A percentile compares a stretch with the other conserved stretches of the same genome.
These are phyloP conservation scores for Cataglyphis altisquamis DNA, from an alignment of 2,888 invertebrate genomes.

Conservation along the genomic window DNA sequence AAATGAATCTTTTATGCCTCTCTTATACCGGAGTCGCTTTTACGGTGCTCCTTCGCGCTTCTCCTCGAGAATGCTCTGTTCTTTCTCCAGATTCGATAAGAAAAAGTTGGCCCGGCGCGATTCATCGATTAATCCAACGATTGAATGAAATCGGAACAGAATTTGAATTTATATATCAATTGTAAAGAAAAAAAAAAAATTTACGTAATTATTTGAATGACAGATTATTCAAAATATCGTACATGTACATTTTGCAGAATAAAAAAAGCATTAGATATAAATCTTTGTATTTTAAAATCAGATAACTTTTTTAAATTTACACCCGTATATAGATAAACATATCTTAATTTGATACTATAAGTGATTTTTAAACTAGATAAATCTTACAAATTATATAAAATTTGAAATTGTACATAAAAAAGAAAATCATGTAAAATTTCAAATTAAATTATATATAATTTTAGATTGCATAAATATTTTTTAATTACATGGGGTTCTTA, in stretches of 20 bases:
- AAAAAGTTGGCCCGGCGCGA: slow-evolving; percentile 18
- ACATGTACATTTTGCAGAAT: background rate
- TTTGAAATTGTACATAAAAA: background rate
- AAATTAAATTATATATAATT: background rate
- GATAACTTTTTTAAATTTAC: too few relatives aligned
- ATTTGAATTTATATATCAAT: background rate
- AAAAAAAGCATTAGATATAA: background rate
- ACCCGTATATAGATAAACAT: background rate
- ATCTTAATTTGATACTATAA: background rate
- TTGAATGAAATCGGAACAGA: slow-evolving; percentile 18
- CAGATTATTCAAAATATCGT: background rate
- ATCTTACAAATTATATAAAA: background rate
- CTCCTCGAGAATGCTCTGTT: slow-evolving; percentile 58
- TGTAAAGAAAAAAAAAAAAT: background rate
- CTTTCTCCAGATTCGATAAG: slow-evolving; percentile 44
- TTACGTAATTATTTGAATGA: background rate
- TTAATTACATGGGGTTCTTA: background rate
- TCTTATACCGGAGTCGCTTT: slow-evolving; percentile 63
- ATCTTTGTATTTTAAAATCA: background rate
- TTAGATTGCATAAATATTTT: background rate
- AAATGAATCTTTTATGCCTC: slow-evolving; percentile 77
- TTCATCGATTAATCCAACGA: slow-evolving; percentile 51
- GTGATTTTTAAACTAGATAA: background rate
- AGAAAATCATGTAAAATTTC: background rate
- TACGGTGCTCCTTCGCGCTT: slow-evolving; percentile 61